Evolutionary conservation across 2,888 invertebrate species (phyloP).

Genomic region (Perizoma flavofasciatum): DNA sequence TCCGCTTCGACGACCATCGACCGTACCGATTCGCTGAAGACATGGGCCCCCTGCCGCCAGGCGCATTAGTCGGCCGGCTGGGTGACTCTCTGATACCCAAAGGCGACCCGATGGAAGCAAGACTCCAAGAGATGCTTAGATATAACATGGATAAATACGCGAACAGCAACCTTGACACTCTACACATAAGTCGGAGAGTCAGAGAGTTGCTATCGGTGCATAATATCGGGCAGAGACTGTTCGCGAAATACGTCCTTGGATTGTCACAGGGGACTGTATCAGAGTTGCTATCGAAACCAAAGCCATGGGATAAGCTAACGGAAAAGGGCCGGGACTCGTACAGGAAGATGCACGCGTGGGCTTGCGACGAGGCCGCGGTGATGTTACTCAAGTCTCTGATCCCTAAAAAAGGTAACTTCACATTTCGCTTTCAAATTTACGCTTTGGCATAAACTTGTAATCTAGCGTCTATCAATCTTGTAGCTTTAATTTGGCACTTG

Average conservation of each 20-base stretch:
- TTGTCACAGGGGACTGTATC: slow-evolving; percentile 99
- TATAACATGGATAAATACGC: slow-evolving; percentile 98
- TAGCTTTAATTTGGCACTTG: slow-evolving; percentile 14
- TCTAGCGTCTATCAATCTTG: slow-evolving; percentile 12
- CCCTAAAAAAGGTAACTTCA: slow-evolving; percentile 96
- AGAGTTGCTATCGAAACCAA: slow-evolving; percentile 98
- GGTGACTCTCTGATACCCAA: slow-evolving; percentile 97
- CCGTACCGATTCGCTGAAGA: slow-evolving; percentile 94
- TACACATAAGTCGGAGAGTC: slow-evolving; percentile 96
- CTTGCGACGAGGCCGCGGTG: slow-evolving; percentile 98
- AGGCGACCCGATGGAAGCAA: slow-evolving; percentile 96
- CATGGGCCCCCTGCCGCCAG: slow-evolving; percentile 88
- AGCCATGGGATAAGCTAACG: slow-evolving; percentile 99
- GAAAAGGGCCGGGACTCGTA: slow-evolving; percentile 99
- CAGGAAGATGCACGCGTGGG: slow-evolving; percentile 99
- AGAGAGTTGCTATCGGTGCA: slow-evolving; percentile 97
- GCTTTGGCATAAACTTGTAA: slow-evolving; percentile 32
- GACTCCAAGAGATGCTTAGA: slow-evolving; percentile 95
- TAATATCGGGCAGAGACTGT: slow-evolving; percentile 99
- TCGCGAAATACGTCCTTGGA: slow-evolving; percentile 99
- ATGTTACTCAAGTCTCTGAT: slow-evolving; percentile 98
- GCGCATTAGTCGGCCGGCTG: slow-evolving; percentile 91
- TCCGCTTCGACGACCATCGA: slow-evolving; percentile 92
- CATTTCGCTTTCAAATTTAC: slow-evolving; percentile 44
- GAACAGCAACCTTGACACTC: slow-evolving; percentile 96